phyloP scores from a whole-genome alignment of 2,113 vertebrate species.

The Pterocles orientalis region DNA sequence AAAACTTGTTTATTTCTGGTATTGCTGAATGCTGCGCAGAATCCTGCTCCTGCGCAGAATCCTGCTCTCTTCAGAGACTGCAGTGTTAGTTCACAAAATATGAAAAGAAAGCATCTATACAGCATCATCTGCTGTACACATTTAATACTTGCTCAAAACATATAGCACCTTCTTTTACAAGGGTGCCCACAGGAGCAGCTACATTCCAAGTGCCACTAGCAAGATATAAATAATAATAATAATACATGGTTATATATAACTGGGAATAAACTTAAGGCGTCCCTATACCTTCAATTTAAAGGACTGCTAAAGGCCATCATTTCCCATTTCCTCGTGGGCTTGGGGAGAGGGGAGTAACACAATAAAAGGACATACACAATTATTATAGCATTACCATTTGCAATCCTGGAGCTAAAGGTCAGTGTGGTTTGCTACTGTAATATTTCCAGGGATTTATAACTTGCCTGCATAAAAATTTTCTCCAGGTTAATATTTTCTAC shows the following conservation, averaged over 20 bases:
- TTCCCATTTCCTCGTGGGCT: slow-evolving; percentile 43
- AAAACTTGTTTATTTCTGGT: neutral
- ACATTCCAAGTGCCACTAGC: slow-evolving; percentile 18
- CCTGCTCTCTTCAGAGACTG: neutral
- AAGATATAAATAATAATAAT: slow-evolving; percentile 59
- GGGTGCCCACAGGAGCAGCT: neutral
- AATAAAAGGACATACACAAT: slow-evolving; percentile 68
- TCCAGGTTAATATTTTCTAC: slow-evolving; percentile 48
- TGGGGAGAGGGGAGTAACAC: neutral
- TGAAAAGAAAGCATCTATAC: neutral
- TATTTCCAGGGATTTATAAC: slow-evolving; percentile 63
- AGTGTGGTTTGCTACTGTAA: slow-evolving; percentile 57
- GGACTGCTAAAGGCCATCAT: slow-evolving; percentile 66
- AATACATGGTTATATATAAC: slow-evolving; percentile 41
- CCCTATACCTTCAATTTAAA: slow-evolving; percentile 63
- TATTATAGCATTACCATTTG: slow-evolving; percentile 71
- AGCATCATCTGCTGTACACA: neutral
- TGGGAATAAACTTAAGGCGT: slow-evolving; percentile 52
- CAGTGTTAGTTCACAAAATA: neutral
- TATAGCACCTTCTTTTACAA: slow-evolving; percentile 14
- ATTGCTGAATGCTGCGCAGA: accelerated
- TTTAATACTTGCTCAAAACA: slow-evolving; percentile 32
- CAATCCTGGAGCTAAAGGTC: slow-evolving; percentile 67
- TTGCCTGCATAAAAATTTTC: slow-evolving; percentile 19
- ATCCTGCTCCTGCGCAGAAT: neutral